A percentile compares a stretch with the other conserved stretches of the same genome.
phyloP scores from a whole-genome alignment of 2,888 invertebrate genomes.

The Autographa gamma region DNA sequence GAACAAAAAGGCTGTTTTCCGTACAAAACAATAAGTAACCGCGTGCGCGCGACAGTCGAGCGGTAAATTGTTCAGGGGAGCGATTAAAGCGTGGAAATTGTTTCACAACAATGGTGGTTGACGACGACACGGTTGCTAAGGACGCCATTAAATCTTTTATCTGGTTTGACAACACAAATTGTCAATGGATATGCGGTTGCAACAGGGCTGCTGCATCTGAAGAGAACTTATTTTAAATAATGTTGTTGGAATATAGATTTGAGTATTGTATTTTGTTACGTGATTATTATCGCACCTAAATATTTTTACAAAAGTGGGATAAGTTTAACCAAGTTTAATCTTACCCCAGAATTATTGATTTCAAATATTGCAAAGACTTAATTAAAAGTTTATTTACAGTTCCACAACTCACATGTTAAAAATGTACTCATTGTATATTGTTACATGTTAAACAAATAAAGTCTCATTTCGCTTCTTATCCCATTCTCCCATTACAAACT shows the following conservation, averaged over 20 bases:
- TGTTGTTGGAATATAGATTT: not conserved
- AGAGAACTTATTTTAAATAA: not conserved
- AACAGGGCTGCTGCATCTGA: not conserved
- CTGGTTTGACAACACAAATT: conserved; percentile 55
- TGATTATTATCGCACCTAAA: too few relatives aligned
- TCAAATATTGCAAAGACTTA: too few relatives aligned
- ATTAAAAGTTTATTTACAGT: too few relatives aligned
- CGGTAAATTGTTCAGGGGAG: conserved; percentile 73
- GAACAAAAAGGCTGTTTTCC: conserved; percentile 61
- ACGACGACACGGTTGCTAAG: conserved; percentile 66
- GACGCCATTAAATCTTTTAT: conserved; percentile 71
- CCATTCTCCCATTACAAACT: conserved; percentile 1
- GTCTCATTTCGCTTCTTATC: not conserved
- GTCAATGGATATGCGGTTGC: conserved; percentile 16
- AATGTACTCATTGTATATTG: too few relatives aligned
- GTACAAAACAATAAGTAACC: conserved; percentile 67
- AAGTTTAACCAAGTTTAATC: too few relatives aligned
- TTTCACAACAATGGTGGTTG: conserved; percentile 72
- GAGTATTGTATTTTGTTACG: not conserved
- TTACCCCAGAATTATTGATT: too few relatives aligned
- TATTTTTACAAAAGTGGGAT: too few relatives aligned
- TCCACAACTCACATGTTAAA: too few relatives aligned
- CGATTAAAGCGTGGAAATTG: conserved; percentile 77
- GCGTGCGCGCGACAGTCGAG: conserved; percentile 71
- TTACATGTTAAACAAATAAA: not conserved